Conservation (phyloP, 1,140 invertebrate genomes). For the Orius insidiosus region DNA sequence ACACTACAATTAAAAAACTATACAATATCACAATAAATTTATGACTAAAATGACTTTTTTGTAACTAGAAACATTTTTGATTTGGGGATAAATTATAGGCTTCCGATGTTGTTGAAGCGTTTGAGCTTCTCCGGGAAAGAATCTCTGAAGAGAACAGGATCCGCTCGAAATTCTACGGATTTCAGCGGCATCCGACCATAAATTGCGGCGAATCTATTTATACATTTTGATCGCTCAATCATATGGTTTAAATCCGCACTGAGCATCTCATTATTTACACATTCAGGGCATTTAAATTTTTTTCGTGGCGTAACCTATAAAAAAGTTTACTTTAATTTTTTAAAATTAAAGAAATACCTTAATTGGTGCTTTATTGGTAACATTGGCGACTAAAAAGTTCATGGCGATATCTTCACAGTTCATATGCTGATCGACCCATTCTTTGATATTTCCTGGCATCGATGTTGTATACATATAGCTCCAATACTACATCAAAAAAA, state of each 20-base stretch:
- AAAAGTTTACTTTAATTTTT: not conserved
- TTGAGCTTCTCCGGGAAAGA: constrained; percentile 73
- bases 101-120: constrained; percentile 79
- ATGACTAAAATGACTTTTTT: not conserved
- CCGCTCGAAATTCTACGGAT: constrained; percentile 81
- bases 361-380: constrained; percentile 84
- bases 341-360: constrained; percentile 39
- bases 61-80: not conserved
- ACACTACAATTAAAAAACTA: not conserved
- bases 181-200: constrained; percentile 79
- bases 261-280: constrained; percentile 83
- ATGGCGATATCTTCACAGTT: constrained; percentile 92
- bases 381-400: constrained; percentile 81
- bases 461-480: constrained; percentile 72
- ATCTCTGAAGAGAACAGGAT: constrained; percentile 86
- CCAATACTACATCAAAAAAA: constrained; percentile 40
- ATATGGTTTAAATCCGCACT: constrained; percentile 85
- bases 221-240: constrained; percentile 81
- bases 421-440: constrained; percentile 81
- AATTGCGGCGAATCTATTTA: constrained; percentile 65
- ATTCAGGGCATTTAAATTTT: constrained; percentile 94
- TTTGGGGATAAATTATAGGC: constrained; percentile 37
- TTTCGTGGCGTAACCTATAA: constrained; percentile 82
- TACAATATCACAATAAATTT: not conserved
- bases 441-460: constrained; percentile 59